Percentiles rank a stretch among this genome's conserved stretches.
phyloP scores from a whole-genome alignment of 2,797 vertebrate genomes.

The Amazona ochrocephala region DNA sequence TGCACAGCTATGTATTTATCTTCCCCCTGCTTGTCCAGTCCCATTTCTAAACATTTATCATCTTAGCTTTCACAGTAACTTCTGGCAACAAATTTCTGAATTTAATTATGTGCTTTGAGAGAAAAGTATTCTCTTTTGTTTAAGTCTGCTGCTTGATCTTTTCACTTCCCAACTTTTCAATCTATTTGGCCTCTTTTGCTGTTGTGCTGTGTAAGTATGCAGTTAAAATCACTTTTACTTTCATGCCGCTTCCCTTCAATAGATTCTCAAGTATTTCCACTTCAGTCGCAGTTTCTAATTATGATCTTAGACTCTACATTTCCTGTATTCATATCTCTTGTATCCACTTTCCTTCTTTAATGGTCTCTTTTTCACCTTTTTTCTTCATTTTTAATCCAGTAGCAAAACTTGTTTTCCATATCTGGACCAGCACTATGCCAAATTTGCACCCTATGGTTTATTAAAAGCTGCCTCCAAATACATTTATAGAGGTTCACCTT shows the following conservation, averaged over 20 bases:
- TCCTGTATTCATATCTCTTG: neutral
- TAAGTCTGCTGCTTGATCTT: constrained; percentile 1
- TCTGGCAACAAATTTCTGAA: constrained; percentile 13
- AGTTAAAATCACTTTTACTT: neutral
- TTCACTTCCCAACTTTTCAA: neutral
- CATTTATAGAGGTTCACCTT: neutral
- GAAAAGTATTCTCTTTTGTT: constrained; percentile 1
- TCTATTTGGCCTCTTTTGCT: neutral
- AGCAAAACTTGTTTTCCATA: neutral
- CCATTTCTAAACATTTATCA: constrained; percentile 31
- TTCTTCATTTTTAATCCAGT: neutral
- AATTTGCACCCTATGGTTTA: neutral
- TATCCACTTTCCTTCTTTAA: neutral
- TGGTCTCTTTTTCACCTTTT: neutral
- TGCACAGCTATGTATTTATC: neutral
- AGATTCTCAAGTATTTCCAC: neutral
- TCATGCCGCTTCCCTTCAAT: neutral
- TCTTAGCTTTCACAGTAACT: constrained; percentile 9
- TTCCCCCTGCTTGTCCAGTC: neutral
- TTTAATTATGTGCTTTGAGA: constrained; percentile 20
- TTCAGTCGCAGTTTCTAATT: neutral
- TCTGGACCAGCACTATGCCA: neutral
- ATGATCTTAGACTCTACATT: neutral
- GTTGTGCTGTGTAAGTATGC: neutral
- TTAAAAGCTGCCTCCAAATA: neutral